Evolutionary conservation across 2,888 invertebrate species (phyloP).

Genomic region (Lochmaea crataegi): DNA sequence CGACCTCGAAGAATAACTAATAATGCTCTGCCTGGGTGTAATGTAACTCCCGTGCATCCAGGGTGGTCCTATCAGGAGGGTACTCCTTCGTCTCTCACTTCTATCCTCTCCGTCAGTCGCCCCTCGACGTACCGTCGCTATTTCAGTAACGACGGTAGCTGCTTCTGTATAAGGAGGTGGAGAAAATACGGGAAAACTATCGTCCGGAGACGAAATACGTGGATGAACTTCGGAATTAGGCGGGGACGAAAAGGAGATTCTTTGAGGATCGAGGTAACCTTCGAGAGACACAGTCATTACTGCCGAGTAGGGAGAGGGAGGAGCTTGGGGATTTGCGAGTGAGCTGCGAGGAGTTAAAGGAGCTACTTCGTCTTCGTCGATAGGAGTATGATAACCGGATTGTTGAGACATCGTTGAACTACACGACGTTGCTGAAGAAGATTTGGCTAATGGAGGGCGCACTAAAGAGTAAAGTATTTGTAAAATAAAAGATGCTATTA

Average conservation of each 20-base stretch:
- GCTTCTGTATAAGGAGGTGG: slow-evolving; percentile 76
- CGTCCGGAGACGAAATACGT: slow-evolving; percentile 78
- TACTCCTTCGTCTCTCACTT: slow-evolving; percentile 49
- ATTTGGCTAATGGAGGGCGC: slow-evolving; percentile 68
- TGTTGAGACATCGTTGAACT: slow-evolving; percentile 72
- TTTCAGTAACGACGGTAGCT: slow-evolving; percentile 54
- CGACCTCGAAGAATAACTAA: slow-evolving; percentile 81
- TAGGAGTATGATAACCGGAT: slow-evolving; percentile 82
- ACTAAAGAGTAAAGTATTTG: slow-evolving; percentile 38
- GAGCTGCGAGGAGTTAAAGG: slow-evolving; percentile 69
- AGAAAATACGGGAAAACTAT: slow-evolving; percentile 87
- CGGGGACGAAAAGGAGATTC: slow-evolving; percentile 84
- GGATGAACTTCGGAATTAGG: slow-evolving; percentile 78
- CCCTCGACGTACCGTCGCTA: neutral
- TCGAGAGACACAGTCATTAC: slow-evolving; percentile 87
- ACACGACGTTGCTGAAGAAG: slow-evolving; percentile 72
- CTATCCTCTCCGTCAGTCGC: slow-evolving; percentile 21
- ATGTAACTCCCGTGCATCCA: slow-evolving; percentile 68
- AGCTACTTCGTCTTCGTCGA: slow-evolving; percentile 70
- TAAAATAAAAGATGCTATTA: neutral
- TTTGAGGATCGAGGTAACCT: slow-evolving; percentile 85
- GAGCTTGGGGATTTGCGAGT: slow-evolving; percentile 66
- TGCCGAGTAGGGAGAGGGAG: slow-evolving; percentile 86
- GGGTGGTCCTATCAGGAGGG: slow-evolving; percentile 65
- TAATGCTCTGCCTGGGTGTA: slow-evolving; percentile 79